Conservation (phyloP, 2,888 invertebrate genomes). For the Zeuzera pyrina region DNA sequence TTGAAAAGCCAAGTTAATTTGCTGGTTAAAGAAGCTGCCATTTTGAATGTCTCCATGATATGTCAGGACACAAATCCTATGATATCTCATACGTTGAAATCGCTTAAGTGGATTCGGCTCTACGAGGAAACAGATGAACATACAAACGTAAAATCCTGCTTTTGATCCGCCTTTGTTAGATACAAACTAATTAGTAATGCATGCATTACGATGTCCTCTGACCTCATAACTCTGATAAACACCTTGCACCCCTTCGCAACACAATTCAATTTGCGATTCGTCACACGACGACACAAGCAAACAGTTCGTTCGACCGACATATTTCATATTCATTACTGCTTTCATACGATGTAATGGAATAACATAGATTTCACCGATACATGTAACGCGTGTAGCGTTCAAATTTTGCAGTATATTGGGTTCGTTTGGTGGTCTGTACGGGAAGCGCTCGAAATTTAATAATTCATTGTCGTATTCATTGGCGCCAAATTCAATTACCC, state of each 20-base stretch:
- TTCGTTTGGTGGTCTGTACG: conserved; percentile 10
- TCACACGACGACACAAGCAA: conserved; percentile 15
- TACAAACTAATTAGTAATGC: conserved; percentile 4
- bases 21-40: no score
- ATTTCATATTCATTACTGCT: no score
- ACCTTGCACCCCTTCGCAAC: conserved; percentile 6
- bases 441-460: conserved; percentile 55
- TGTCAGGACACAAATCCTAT: no score
- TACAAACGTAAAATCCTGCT: no score
- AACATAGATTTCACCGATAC: no score
- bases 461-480: conserved; percentile 69
- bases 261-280: conserved; percentile 21
- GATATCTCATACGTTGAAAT: no score
- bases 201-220: conserved; percentile 6
- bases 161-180: not conserved
- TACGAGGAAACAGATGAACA: no score
- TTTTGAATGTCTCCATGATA: no score
- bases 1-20: no score
- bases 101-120: no score
- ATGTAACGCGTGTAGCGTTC: conserved; percentile 9
- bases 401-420: no score
- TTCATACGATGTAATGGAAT: no score
- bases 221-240: conserved; percentile 15
- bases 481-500: conserved; percentile 66
- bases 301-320: conserved; percentile 1